phyloP scores from a whole-genome alignment of 2,888 invertebrate species.

The Anarsia innoxiella region DNA sequence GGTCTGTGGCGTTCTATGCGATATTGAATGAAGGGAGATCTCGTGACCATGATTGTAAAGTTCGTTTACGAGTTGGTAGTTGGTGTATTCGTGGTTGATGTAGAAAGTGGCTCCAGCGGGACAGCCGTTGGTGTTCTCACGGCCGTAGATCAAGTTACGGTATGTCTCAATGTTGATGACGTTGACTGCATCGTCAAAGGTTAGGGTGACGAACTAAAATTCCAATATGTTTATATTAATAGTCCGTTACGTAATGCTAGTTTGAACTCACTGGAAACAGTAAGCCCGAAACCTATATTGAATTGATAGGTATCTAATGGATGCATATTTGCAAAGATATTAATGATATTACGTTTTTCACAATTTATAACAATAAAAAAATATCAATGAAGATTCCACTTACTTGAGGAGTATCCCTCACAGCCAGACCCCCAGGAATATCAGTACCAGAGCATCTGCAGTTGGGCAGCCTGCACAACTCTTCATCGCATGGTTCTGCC shows the following conservation, averaged over 20 bases:
- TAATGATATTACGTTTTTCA: no score
- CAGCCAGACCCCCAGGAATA: conserved; percentile 59
- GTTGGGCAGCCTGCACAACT: conserved; percentile 63
- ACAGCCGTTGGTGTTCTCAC: conserved; percentile 79
- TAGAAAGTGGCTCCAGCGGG: conserved; percentile 80
- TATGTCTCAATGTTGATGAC: conserved; percentile 71
- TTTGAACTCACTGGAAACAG: no score
- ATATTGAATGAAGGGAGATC: conserved; percentile 82
- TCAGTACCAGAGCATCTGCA: conserved; percentile 69
- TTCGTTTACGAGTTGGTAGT: conserved; percentile 77
- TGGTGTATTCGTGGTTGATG: conserved; percentile 82
- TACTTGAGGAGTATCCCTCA: conserved; percentile 71
- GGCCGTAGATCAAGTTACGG: conserved; percentile 57
- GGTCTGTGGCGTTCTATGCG: conserved; percentile 66
- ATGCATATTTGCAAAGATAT: no score
- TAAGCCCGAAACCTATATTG: no score
- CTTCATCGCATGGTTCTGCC: conserved; percentile 30
- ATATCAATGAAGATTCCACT: no score
- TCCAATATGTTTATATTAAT: no score
- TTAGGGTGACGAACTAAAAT: conserved; percentile 80
- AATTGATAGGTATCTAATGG: no score
- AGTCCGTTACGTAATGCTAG: no score
- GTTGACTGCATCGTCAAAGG: conserved; percentile 80
- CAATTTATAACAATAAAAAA: no score
- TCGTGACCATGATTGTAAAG: conserved; percentile 77